Evolutionary conservation across 2,113 vertebrate genomes (phyloP).

Genomic region (Oncorhynchus masou): DNA sequence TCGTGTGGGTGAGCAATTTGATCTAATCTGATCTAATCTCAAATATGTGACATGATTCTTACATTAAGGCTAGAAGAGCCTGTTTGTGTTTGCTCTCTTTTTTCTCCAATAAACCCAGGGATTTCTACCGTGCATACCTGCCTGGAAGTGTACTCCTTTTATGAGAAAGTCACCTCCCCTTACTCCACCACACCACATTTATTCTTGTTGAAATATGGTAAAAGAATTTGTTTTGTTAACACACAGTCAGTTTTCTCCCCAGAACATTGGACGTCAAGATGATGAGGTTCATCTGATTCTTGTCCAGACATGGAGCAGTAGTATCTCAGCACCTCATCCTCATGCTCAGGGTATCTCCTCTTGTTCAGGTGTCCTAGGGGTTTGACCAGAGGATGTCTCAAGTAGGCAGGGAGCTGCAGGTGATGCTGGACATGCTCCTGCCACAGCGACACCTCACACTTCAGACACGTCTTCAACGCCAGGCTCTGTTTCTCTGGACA

Average conservation of each 20-base stretch:
- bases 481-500: slow-evolving; percentile 21
- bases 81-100: not conserved
- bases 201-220: too few species aligned
- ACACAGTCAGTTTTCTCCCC: slow-evolving; percentile 60
- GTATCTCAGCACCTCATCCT: slow-evolving; percentile 52
- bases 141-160: too few species aligned
- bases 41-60: too few species aligned
- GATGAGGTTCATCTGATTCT: slow-evolving; percentile 27
- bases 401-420: slow-evolving; percentile 45
- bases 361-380: slow-evolving; percentile 45
- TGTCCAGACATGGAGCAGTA: slow-evolving; percentile 56
- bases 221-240: slow-evolving; percentile 13
- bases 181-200: too few species aligned
- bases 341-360: slow-evolving; percentile 58
- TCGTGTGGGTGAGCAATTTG: too few species aligned
- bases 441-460: slow-evolving; percentile 64
- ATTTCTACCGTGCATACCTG: too few species aligned
- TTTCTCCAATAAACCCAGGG: too few species aligned
- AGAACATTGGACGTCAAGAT: slow-evolving; percentile 33
- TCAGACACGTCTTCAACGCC: slow-evolving; percentile 56
- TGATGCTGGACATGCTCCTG: slow-evolving; percentile 49
- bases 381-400: slow-evolving; percentile 50
- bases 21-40: too few species aligned
- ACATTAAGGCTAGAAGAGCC: not conserved
- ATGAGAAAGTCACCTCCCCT: too few species aligned